Evolutionary conservation across 2,113 vertebrate genomes (phyloP), one percentile per base, ranked within the genome.

Genomic region (Leucoraja erinaceus): DNA sequence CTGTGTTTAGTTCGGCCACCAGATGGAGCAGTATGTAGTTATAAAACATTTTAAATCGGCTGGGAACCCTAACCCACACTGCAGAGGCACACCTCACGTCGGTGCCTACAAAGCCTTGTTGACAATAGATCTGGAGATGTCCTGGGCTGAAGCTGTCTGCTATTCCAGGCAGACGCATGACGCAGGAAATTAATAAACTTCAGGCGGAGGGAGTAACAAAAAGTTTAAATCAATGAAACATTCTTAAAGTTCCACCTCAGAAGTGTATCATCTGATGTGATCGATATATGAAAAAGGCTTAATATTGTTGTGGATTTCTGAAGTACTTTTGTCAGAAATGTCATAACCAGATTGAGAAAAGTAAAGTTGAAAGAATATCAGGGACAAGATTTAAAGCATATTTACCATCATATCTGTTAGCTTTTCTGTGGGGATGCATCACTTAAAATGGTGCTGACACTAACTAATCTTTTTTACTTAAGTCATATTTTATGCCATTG

Each of bases 11-110:
- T 25, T 5, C 72, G 38, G 68, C 66, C 90, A 91, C 33, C 68
- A 91, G 90, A 91, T 72, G 90, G 90, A 72, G 63, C 90, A 91
- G 38, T 91, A 14, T 91, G 68, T 91, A 68, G 68, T 74, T 38
- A 12, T 6, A 11, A 33, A 22, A 47, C 33, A 72, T 68, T 72
- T 38, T 14, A 72, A 70, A 54, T 91, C 90, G 72, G 66, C 16
- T 72, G 47, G 66, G 10, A 72, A 63, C 28, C 83, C 68, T 91
- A 31, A 28, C 63, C 66, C 68, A 72, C 12, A 25, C 68, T 72
- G 68, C 68, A 72, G 33, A 91, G 28, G 66, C 90, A 28, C 38
- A 70, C 68, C 68, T 91, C 63, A 28, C 9, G 10, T 54, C 11
- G 38, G 68, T 47, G 66, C 11, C 47, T 68, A 38, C 5, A 1